Evolutionary conservation across 2,113 vertebrate genomes (phyloP).

Genomic region (Pterocles orientalis): DNA sequence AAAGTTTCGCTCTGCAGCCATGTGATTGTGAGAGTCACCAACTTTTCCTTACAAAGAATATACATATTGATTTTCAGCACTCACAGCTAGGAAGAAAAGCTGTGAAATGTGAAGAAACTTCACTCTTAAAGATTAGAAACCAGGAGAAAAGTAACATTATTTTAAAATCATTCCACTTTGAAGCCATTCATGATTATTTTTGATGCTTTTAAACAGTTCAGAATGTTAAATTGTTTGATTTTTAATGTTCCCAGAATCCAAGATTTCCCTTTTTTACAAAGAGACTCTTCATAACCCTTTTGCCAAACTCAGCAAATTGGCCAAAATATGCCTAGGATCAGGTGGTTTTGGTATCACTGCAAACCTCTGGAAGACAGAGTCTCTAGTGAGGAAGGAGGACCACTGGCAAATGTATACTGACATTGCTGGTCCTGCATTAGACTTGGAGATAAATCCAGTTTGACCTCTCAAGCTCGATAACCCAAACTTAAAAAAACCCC

Average conservation of each 20-base stretch:
- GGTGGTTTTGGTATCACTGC: background rate
- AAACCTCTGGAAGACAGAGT: background rate
- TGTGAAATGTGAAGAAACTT: background rate
- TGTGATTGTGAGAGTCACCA: background rate
- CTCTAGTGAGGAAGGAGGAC: background rate
- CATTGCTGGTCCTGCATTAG: background rate
- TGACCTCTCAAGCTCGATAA: background rate
- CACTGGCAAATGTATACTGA: background rate
- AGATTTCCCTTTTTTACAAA: background rate
- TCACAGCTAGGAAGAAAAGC: background rate
- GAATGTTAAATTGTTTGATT: background rate
- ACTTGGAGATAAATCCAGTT: background rate
- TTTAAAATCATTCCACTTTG: background rate
- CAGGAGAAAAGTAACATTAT: background rate
- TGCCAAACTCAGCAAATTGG: background rate
- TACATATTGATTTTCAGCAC: background rate
- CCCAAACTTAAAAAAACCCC: no score
- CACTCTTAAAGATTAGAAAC: background rate
- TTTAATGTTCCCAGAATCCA: background rate
- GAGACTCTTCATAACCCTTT: background rate
- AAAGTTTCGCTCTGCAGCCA: background rate
- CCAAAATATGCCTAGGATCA: background rate
- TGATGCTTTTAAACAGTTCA: background rate
- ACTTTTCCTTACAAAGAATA: background rate
- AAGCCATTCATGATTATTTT: background rate